Conservation (phyloP, 1,140 invertebrate species). For the Dreissena polymorpha region DNA sequence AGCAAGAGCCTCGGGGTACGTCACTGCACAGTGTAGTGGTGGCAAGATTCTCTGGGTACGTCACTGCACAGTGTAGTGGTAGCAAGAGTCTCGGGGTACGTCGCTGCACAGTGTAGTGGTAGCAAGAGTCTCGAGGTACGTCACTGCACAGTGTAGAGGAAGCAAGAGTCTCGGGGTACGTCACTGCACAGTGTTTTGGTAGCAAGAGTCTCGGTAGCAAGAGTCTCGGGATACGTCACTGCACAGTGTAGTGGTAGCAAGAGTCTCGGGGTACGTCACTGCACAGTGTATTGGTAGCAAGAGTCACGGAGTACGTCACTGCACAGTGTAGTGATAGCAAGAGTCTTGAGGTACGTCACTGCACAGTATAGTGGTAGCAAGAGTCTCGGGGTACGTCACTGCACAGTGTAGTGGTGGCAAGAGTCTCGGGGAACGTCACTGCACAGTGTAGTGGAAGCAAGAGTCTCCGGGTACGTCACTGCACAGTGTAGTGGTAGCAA, state of each 20-base stretch:
- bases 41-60: slow-evolving; percentile 78
- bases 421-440: slow-evolving; percentile 76
- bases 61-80: not conserved
- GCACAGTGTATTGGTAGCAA: slow-evolving; percentile 48
- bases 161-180: slow-evolving; percentile 78
- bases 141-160: not conserved
- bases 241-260: slow-evolving; percentile 50
- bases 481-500: slow-evolving; percentile 50
- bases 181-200: not conserved
- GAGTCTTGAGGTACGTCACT: slow-evolving; percentile 76
- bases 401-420: slow-evolving; percentile 50
- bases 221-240: slow-evolving; percentile 76
- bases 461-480: slow-evolving; percentile 76
- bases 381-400: slow-evolving; percentile 76
- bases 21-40: not conserved
- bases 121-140: slow-evolving; percentile 78
- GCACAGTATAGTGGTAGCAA: slow-evolving; percentile 49
- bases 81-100: slow-evolving; percentile 78
- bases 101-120: not conserved
- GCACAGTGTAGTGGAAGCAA: slow-evolving; percentile 50
- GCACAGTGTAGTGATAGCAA: slow-evolving; percentile 50
- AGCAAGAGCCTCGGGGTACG: slow-evolving; percentile 78
- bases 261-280: slow-evolving; percentile 76
- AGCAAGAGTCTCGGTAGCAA: too few species aligned
- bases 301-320: slow-evolving; percentile 76